Evolutionary conservation across 2,888 invertebrate genomes (phyloP).

Genomic region (Plagodis pulveraria): DNA sequence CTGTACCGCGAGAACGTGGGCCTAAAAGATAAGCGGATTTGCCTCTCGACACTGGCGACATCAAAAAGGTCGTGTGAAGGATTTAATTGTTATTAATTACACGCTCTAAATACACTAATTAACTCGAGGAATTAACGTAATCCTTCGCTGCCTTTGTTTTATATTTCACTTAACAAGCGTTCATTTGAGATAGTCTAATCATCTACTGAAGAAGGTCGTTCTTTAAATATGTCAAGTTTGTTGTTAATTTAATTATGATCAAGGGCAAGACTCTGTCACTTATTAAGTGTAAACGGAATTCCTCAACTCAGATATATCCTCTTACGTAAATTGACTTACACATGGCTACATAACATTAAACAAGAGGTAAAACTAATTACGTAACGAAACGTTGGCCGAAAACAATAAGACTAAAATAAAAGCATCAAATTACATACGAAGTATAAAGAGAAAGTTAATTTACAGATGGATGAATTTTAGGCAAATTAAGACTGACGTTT

Average conservation of each 20-base stretch:
- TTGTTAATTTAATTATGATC: too few species aligned
- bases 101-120: conserved; percentile 45
- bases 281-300: too few species aligned
- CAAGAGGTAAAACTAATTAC: conserved; percentile 5
- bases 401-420: conserved; percentile 5
- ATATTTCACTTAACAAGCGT: conserved; percentile 20
- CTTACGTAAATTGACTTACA: neutral
- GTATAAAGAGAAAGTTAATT: conserved; percentile 28
- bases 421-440: conserved; percentile 6
- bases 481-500: conserved; percentile 30
- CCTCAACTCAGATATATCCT: too few species aligned
- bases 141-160: conserved; percentile 28
- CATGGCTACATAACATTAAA: conserved; percentile 2
- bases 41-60: conserved; percentile 37
- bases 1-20: conserved; percentile 21
- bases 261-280: too few species aligned
- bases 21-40: conserved; percentile 41
- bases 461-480: conserved; percentile 33
- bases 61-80: conserved; percentile 44
- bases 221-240: too few species aligned
- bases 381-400: neutral
- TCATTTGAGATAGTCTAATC: conserved; percentile 9
- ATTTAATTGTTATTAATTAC: conserved; percentile 53
- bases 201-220: too few species aligned
- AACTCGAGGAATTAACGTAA: conserved; percentile 38